Evolutionary conservation across 2,113 vertebrate species (phyloP).

Genomic region (Pagrus major): DNA sequence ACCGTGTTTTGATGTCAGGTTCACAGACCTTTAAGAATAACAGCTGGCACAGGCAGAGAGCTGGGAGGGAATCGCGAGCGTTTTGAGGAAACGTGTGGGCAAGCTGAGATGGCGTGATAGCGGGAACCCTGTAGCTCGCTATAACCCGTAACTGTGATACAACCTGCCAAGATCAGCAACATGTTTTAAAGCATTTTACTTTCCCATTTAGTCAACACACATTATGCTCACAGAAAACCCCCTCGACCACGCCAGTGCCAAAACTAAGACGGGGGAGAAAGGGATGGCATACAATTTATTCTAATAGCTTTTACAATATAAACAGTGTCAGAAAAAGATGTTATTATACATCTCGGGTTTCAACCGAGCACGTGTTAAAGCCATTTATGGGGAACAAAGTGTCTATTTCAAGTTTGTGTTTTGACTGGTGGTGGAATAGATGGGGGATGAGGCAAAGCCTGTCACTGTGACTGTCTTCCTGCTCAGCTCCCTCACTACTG

Average conservation of each 20-base stretch:
- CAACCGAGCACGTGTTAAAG: slow-evolving; percentile 53
- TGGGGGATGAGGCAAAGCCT: slow-evolving; percentile 24
- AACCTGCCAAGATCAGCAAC: slow-evolving; percentile 82
- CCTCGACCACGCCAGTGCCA: slow-evolving; percentile 37
- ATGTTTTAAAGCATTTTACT: slow-evolving; percentile 75
- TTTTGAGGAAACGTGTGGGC: slow-evolving; percentile 64
- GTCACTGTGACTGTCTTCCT: slow-evolving; percentile 33
- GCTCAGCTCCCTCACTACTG: background rate
- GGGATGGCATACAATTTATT: slow-evolving; percentile 58
- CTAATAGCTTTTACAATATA: slow-evolving; percentile 66
- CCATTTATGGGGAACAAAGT: slow-evolving; percentile 56
- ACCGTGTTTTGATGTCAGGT: slow-evolving; percentile 74
- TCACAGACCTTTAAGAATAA: slow-evolving; percentile 75
- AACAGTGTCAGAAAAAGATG: slow-evolving; percentile 63
- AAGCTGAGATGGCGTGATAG: slow-evolving; percentile 77
- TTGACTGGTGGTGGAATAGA: slow-evolving; percentile 41
- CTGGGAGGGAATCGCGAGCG: slow-evolving; percentile 20
- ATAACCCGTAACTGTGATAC: slow-evolving; percentile 53
- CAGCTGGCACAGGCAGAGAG: slow-evolving; percentile 55
- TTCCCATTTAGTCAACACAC: slow-evolving; percentile 60
- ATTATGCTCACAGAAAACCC: slow-evolving; percentile 72
- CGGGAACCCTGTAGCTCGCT: slow-evolving; percentile 60
- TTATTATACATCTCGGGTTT: slow-evolving; percentile 65
- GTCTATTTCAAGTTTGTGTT: slow-evolving; percentile 58
- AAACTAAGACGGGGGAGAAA: slow-evolving; percentile 27